Evolutionary conservation across 2,797 vertebrate species (phyloP), one percentile per base, ranked within the genome.

Genomic region (Diceros bicornis): DNA sequence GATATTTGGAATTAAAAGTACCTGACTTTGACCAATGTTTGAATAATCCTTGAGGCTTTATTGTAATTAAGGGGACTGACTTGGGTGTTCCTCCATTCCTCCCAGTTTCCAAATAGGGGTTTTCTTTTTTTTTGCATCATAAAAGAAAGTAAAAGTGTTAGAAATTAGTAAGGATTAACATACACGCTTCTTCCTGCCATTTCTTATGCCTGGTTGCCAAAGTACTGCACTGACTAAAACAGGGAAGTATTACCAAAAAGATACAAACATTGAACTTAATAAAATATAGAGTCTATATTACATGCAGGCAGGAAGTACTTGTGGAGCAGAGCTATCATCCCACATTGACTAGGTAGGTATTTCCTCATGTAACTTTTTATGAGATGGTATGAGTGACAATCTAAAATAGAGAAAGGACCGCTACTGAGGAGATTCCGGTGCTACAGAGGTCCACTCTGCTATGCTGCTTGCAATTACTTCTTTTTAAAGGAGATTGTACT

Each of bases 11-110:
- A 96, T 98, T 98, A 97, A 98, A 98, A 98, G 98, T 98, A 97
- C 95, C 98, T 79, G 93, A 97, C 86, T 97, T 98, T 61, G 88
- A 77, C 79, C 94, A 83, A 91, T 94, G 94, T 98, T 97, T 96
- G 98, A 98, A 98, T 98, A 98, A 98, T 97, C 96, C 98, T 98
- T 96, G 92, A 97, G 96, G 97, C 97, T 98, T 98, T 98, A 98
- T 98, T 98, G 86, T 98, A 98, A 98, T 98, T 98, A 98, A 97
- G 95, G 90, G 71, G 95, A 97, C 97, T 98, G 97, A 96, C 97
- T 97, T 95, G 94, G 97, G 97, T 97, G 97, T 79, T 98, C 95
- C 96, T 98, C 97, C 93, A 94, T 98, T 98, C 97, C 96, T 97
- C 87, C 79, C 96, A 87, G 71, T 97, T 98, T 98, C 97, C 98